Evolutionary conservation across 2,113 vertebrate genomes (phyloP), one percentile per base, ranked within the genome.

Genomic region (Oreotrochilus melanogaster): DNA sequence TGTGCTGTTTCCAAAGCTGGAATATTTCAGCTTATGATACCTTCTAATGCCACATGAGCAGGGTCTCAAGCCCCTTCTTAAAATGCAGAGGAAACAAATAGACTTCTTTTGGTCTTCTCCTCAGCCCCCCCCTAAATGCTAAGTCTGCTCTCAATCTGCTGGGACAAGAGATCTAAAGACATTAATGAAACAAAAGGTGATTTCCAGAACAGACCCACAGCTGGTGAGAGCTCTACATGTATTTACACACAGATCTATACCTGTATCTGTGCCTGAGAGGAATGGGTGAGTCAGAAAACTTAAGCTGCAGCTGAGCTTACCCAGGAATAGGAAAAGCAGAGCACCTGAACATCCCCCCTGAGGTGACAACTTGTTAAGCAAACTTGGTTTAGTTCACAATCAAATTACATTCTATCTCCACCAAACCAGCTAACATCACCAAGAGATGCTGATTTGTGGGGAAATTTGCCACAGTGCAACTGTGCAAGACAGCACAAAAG

Each of bases 151-250:
- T 89, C n/a, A 65, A 72, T 42, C 35, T 81, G 43, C 73, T 45
- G 54, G 30, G 58, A 85, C 9, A 69, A 73, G 54, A 58, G 31
- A 61, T 16, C 62, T 42, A 23, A 89, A 88, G 66, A 53, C 6
- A 3, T 2, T 2, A 47, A 17, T 35, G 33, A 60, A 37, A 69
- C 27, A 89, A 72, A 82, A 85, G 42, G 73, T 30, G 30, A 18
- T 50, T 78, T 61, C 76, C 57, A 82, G 39, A 69, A 75, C 5
- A 28, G 39, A 86, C 30, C 51, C 43, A 64, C 9, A 78, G 57
- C 14, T 1, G 1, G 14, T 21, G 47, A 28, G 30, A 43, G 22
- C 8, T 47, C n/a, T 21, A 48, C 2, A 2, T 14, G 8, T 22
- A 28, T 6, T 33, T 74, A 39, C 39, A 39, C 39, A 39, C 39